A percentile compares a stretch with the other conserved stretches of the same genome.
phyloP scores from a whole-genome alignment of 2,797 vertebrate genomes.

The Paratrypauchen microcephalus region DNA sequence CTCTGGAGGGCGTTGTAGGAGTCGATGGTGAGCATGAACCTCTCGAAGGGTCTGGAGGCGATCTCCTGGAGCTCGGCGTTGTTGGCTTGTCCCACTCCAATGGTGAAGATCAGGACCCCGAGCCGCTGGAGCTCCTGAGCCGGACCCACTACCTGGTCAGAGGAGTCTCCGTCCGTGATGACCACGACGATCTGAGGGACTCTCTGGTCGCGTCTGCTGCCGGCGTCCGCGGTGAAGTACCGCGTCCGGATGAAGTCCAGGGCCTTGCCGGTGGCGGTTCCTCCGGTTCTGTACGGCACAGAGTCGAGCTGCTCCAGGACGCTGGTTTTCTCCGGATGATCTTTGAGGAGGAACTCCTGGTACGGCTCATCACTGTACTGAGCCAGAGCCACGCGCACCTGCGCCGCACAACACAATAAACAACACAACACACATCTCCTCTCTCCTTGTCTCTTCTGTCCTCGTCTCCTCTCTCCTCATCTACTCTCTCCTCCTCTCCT shows the following conservation, averaged over 20 bases:
- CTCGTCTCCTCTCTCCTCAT: too few species aligned
- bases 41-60: conserved; percentile 70
- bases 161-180: conserved; percentile 74
- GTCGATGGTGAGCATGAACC: conserved; percentile 61
- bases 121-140: conserved; percentile 60
- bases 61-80: conserved; percentile 56
- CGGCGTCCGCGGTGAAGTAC: conserved; percentile 71
- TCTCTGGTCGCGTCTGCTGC: conserved; percentile 59
- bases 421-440: too few species aligned
- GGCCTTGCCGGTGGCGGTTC: conserved; percentile 74
- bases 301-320: conserved; percentile 70
- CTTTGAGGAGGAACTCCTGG: conserved; percentile 77
- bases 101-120: conserved; percentile 71
- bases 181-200: conserved; percentile 78
- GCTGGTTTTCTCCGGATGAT: conserved; percentile 64
- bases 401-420: too few species aligned
- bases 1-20: conserved; percentile 62
- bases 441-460: too few species aligned
- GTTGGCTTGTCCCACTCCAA: conserved; percentile 67
- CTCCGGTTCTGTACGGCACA: conserved; percentile 68
- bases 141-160: conserved; percentile 55
- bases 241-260: conserved; percentile 69
- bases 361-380: conserved; percentile 74
- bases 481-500: not conserved
- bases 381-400: conserved; percentile 71